Evolutionary conservation across 1,140 invertebrate species (phyloP).

Genomic region (Rhopalosiphum maidis): DNA sequence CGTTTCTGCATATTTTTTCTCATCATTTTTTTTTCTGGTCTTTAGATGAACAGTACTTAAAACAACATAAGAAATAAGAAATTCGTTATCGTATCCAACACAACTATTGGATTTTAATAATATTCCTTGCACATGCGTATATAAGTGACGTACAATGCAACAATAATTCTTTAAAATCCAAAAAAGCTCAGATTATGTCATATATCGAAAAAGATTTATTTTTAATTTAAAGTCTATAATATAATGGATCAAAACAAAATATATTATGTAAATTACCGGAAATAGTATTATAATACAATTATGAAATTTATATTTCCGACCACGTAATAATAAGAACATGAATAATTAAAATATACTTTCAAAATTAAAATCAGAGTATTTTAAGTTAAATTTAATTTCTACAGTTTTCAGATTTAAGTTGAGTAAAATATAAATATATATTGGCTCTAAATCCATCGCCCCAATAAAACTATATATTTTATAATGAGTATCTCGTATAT

Average conservation of each 20-base stretch:
- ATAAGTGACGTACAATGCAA: not conserved
- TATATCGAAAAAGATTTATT: not conserved
- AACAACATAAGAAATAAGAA: not conserved
- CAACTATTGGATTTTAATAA: not conserved
- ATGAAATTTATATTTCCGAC: not conserved
- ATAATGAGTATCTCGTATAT: not conserved
- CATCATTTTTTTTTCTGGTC: not conserved
- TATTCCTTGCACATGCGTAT: not conserved
- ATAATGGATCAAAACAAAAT: not conserved
- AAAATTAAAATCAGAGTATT: not conserved
- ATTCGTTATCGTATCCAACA: not conserved
- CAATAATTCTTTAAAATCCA: not conserved
- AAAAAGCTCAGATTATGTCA: not conserved
- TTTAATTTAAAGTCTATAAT: not conserved
- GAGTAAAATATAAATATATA: not conserved
- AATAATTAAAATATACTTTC: not conserved
- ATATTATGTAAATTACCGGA: not conserved
- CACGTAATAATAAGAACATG: not conserved
- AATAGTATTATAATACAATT: not conserved
- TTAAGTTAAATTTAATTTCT: not conserved
- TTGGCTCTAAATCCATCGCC: not conserved
- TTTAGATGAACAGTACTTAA: not conserved
- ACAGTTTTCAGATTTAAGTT: not conserved
- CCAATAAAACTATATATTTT: not conserved
- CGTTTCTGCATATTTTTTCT: not conserved